Percentiles rank a stretch among this genome's conserved stretches.
These are phyloP conservation scores for Chalcis sispes DNA, from an alignment of 2,888 invertebrate genomes.

Conservation along the genomic window DNA sequence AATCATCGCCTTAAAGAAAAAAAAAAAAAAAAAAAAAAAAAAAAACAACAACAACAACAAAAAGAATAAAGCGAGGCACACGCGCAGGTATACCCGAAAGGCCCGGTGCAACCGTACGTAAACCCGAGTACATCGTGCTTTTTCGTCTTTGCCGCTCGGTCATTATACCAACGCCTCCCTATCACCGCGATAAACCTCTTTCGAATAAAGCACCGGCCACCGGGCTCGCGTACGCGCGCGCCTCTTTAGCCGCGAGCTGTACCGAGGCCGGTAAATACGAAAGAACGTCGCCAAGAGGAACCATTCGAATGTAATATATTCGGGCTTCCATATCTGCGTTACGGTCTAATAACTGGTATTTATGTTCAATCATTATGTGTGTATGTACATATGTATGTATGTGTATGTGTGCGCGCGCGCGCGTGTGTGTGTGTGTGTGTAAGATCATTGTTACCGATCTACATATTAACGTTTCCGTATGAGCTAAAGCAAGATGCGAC, in stretches of 20 bases:
- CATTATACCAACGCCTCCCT: conserved; percentile 27
- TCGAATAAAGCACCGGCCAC: neutral
- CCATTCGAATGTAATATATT: too few relatives aligned
- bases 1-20: neutral
- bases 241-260: too few relatives aligned
- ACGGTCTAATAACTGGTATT: too few relatives aligned
- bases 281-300: neutral
- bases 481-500: too few relatives aligned
- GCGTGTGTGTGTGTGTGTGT: too few relatives aligned
- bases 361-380: too few relatives aligned
- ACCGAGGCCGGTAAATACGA: neutral
- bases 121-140: neutral
- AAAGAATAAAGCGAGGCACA: neutral
- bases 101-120: conserved; percentile 1
- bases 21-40: conserved; percentile 1
- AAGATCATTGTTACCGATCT: conserved; percentile 47
- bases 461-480: too few relatives aligned
- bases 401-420: too few relatives aligned
- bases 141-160: conserved; percentile 26
- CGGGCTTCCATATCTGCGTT: neutral
- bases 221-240: neutral
- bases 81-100: neutral
- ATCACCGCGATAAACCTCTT: neutral
- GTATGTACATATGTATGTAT: too few relatives aligned
- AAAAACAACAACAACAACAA: neutral